These are phyloP conservation scores for Pelecanus crispus DNA, from an alignment of 2,113 vertebrate genomes.

Conservation along the genomic window DNA sequence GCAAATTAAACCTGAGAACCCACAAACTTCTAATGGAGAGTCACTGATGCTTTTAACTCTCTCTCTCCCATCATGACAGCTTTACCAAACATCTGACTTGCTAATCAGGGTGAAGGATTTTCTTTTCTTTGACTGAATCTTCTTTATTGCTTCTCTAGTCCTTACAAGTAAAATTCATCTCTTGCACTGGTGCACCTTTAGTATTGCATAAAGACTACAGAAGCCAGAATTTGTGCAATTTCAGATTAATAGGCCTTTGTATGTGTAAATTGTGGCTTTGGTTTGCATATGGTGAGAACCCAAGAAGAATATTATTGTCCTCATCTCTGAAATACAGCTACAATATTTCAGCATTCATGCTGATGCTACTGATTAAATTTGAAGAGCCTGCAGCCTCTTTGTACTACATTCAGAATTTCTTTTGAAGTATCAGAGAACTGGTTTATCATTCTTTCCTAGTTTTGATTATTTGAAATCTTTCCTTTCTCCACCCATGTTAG, in stretches of 20 bases:
- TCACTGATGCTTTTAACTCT: not conserved
- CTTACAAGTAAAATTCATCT: not conserved
- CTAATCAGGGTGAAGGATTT: not conserved
- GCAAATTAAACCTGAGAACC: not conserved
- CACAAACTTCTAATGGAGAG: not conserved
- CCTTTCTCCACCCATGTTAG: not conserved
- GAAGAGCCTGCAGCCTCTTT: not conserved
- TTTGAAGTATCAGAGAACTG: not conserved
- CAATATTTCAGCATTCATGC: not conserved
- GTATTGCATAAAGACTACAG: not conserved
- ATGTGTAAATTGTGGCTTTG: not conserved
- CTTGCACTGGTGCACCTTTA: not conserved
- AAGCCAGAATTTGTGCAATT: not conserved
- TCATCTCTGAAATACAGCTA: not conserved
- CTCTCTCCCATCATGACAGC: not conserved
- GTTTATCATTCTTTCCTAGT: not conserved
- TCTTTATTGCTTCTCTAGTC: not conserved
- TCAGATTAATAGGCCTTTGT: not conserved
- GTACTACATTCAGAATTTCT: not conserved
- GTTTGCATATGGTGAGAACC: rapidly evolving
- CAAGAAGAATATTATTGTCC: not conserved
- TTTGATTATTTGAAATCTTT: not conserved
- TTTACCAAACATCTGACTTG: not conserved
- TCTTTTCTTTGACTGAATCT: not conserved
- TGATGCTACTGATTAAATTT: not conserved